Base-by-base conservation (phyloP, 2,113 vertebrate genomes). In the Picathartes gymnocephalus region DNA sequence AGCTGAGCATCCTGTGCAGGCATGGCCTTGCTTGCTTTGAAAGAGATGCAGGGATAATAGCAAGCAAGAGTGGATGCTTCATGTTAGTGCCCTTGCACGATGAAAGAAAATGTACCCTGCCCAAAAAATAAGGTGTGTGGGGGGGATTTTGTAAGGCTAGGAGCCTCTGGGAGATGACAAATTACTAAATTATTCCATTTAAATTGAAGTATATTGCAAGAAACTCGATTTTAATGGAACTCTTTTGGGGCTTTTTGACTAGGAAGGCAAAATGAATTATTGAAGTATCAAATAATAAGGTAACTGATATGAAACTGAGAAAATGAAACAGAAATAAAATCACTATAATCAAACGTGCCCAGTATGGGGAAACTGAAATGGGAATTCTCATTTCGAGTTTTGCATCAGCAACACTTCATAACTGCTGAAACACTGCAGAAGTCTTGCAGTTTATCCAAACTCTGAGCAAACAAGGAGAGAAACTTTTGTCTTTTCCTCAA, bases 121-220 rank as follows among this genome's bases (percentile, higher is more conserved):
- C 31, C 13, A 3, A 10, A n/a, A 24, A 56, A 33, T 16, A 4
- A 9, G 1, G 15, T 0, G 4, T 2, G 10, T 7, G 3, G 12
- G 16, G 22, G 3, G 0, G 19, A 47, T 44, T 86, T 70, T 7
- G 2, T 65, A 44, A 66, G 54, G 42, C 17, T 72, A 42, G 20
- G 47, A 84, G n/a, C 40, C n/a, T 48, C 72, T 81, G 47, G 35
- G 60, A 84, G 28, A 45, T 61, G 64, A 31, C 9, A 61, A 56
- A 73, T 84, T 25, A 70, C 78, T 45, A 84, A 70, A 53, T 84
- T 31, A 30, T 70, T 84, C 64, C 5, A 58, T 78, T 92, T 54
- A 78, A 78, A 91, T 54, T 42, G 31, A 86, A 54, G 15, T 53
- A 17, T 54, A 33, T 73, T 88, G 28, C 77, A 89, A 88, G 14